Conservation (phyloP, 2,113 vertebrate species). For the Passer montanus region DNA sequence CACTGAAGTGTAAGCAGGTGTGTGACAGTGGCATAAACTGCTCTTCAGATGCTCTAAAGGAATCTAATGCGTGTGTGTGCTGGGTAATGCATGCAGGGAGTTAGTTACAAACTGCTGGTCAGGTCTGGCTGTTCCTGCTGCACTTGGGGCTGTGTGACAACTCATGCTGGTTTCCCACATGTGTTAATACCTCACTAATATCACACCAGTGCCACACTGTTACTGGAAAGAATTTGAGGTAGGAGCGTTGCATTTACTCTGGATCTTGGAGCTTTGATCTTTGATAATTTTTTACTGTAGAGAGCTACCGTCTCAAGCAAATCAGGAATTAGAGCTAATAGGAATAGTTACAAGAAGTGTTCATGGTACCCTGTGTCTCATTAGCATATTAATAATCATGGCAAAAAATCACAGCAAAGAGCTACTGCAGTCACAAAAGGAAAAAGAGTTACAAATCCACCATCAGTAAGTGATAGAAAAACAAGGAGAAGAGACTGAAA, state of each 20-base stretch:
- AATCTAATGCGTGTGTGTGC: neutral
- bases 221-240: neutral
- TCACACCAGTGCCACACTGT: neutral
- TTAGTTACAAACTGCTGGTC: neutral
- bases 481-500: neutral
- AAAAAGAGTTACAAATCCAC: neutral
- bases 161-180: neutral
- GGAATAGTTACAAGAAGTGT: neutral
- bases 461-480: neutral
- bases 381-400: neutral
- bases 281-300: neutral
- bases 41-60: neutral
- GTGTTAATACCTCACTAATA: neutral
- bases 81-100: neutral
- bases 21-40: neutral
- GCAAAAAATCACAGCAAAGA: neutral
- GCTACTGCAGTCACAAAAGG: neutral
- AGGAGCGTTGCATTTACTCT: neutral
- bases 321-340: neutral
- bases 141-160: neutral
- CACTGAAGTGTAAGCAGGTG: neutral
- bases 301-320: neutral
- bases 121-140: neutral
- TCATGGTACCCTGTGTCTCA: neutral
- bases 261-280: neutral